A percentile compares a stretch with the other conserved stretches of the same genome.
Evolutionary conservation across 2,888 invertebrate genomes (phyloP).

Genomic region (Drosophila tanythrix): DNA sequence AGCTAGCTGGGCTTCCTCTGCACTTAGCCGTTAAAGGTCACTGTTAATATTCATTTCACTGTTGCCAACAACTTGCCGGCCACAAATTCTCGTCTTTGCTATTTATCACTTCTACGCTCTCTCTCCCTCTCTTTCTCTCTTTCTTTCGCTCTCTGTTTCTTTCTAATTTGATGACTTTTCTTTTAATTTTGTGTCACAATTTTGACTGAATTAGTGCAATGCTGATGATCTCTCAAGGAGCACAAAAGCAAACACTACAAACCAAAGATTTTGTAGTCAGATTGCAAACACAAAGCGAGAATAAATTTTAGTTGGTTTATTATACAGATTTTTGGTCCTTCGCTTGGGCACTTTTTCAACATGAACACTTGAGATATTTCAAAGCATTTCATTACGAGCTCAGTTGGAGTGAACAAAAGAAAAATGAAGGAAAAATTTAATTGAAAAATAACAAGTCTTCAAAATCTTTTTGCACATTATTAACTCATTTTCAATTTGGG

Average conservation of each 20-base stretch:
- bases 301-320: neutral
- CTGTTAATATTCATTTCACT: constrained; percentile 79
- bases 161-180: constrained; percentile 31
- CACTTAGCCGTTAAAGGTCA: constrained; percentile 74
- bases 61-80: constrained; percentile 61
- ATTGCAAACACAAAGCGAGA: neutral
- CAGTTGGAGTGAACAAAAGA: neutral
- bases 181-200: constrained; percentile 41
- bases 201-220: constrained; percentile 65
- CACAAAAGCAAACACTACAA: constrained; percentile 14
- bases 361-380: neutral
- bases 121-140: neutral
- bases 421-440: neutral
- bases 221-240: constrained; percentile 28
- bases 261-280: neutral
- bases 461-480: neutral
- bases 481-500: neutral
- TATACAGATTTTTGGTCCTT: constrained; percentile 4
- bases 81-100: constrained; percentile 33
- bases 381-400: neutral
- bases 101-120: neutral
- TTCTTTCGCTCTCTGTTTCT: constrained; percentile 5
- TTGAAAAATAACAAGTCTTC: neutral
- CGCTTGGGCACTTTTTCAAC: neutral
- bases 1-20: constrained; percentile 26